phyloP scores from a whole-genome alignment of 2,888 invertebrate species.

The Lasioglossum leucozonium region DNA sequence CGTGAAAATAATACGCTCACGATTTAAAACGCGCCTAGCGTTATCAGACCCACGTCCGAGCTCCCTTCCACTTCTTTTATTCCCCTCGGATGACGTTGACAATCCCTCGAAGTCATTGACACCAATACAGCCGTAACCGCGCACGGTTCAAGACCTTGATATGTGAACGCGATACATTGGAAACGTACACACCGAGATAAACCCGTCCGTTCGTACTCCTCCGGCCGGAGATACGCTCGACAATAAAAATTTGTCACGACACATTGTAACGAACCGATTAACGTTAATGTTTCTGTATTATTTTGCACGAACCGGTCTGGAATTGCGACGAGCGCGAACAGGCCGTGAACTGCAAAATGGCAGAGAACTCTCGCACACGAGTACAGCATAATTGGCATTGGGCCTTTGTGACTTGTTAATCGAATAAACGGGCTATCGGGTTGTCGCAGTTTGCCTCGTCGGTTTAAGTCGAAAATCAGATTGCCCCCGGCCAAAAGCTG shows the following conservation, averaged over 20 bases:
- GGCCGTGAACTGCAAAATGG: background rate
- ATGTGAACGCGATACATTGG: constrained; percentile 63
- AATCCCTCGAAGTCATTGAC: constrained; percentile 72
- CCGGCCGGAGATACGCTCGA: constrained; percentile 36
- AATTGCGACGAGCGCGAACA: too few species aligned
- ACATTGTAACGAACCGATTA: constrained; percentile 45
- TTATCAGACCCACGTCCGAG: constrained; percentile 46
- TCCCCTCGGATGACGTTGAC: constrained; percentile 56
- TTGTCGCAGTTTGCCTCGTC: background rate
- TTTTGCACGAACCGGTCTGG: constrained; percentile 3
- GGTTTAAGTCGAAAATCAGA: constrained; percentile 5
- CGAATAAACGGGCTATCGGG: background rate
- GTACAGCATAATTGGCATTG: background rate
- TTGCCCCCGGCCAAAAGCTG: background rate
- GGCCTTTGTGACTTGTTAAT: background rate
- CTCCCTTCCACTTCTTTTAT: constrained; percentile 34
- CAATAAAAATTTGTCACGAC: constrained; percentile 62
- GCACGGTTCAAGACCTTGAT: constrained; percentile 72
- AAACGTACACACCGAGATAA: constrained; percentile 65
- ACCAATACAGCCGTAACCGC: constrained; percentile 66
- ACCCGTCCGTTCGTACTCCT: constrained; percentile 40
- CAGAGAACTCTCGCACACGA: constrained; percentile 9
- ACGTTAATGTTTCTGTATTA: constrained; percentile 16
- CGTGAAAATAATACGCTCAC: constrained; percentile 23
- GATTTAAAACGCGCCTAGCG: constrained; percentile 50